Conservation (phyloP, 2,888 invertebrate species). For the Xestia rhomboidea region DNA sequence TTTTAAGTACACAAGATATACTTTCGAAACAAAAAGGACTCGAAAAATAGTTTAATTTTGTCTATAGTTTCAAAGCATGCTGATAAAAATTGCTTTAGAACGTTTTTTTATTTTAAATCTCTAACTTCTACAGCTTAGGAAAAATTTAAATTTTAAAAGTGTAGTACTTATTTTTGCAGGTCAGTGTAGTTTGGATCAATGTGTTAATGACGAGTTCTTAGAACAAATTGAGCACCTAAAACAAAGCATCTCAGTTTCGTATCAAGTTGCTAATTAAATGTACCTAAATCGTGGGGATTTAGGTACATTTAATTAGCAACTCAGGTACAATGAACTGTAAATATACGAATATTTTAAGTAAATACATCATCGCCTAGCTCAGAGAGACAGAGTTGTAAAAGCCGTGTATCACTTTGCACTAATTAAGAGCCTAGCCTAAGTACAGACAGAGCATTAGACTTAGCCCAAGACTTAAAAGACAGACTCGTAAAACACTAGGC, state of each 20-base stretch:
- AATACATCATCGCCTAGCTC: neutral
- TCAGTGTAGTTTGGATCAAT: neutral
- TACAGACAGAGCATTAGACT: slow-evolving; percentile 26
- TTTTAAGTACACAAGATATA: too few relatives aligned
- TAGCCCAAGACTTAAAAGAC: slow-evolving; percentile 4
- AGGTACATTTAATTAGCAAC: too few relatives aligned
- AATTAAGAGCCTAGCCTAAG: slow-evolving; percentile 20
- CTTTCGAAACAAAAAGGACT: too few relatives aligned
- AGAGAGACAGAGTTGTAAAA: slow-evolving; percentile 7
- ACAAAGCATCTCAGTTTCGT: neutral
- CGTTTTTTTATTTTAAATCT: too few relatives aligned
- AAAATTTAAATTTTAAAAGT: too few relatives aligned
- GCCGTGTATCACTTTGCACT: slow-evolving; percentile 29
- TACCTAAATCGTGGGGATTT: neutral
- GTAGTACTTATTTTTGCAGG: too few relatives aligned
- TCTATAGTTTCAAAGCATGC: too few relatives aligned
- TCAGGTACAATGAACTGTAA: neutral
- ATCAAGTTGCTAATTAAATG: neutral
- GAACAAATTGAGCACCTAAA: neutral
- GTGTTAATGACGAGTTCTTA: neutral
- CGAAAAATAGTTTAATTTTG: too few relatives aligned
- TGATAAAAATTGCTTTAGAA: too few relatives aligned
- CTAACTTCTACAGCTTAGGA: too few relatives aligned
- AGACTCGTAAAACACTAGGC: slow-evolving; percentile 21
- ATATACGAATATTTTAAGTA: neutral